Conservation (phyloP, 2,113 vertebrate species). For the Austrofundulus limnaeus region DNA sequence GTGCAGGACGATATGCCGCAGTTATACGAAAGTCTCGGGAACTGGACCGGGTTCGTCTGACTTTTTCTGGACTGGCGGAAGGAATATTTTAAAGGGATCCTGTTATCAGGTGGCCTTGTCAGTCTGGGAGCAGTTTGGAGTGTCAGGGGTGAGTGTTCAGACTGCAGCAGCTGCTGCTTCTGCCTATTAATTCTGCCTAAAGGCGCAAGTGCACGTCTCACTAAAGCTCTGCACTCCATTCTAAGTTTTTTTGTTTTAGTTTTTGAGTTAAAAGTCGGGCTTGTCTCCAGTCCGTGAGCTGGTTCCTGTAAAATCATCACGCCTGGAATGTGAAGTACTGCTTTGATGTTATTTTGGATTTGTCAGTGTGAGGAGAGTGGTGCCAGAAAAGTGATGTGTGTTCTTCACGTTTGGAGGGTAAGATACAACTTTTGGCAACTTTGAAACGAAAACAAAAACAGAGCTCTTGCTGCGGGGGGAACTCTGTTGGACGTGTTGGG, state of each 20-base stretch:
- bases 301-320: slow-evolving; percentile 42
- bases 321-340: slow-evolving; percentile 55
- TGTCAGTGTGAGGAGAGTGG: slow-evolving; percentile 35
- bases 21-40: slow-evolving; percentile 32
- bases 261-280: slow-evolving; percentile 39
- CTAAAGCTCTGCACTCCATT: not conserved
- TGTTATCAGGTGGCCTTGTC: slow-evolving; percentile 40
- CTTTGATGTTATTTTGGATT: slow-evolving; percentile 70
- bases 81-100: slow-evolving; percentile 31
- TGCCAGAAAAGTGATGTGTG: slow-evolving; percentile 44
- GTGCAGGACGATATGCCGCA: slow-evolving; percentile 50
- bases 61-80: slow-evolving; percentile 42
- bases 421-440: slow-evolving; percentile 45
- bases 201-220: not conserved
- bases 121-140: slow-evolving; percentile 32
- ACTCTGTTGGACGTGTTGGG: slow-evolving; percentile 1
- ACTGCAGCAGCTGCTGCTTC: slow-evolving; percentile 10
- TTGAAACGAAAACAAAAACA: slow-evolving; percentile 54
- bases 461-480: slow-evolving; percentile 13
- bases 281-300: slow-evolving; percentile 29
- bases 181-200: slow-evolving; percentile 12
- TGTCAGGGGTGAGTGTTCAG: slow-evolving; percentile 57
- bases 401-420: slow-evolving; percentile 16
- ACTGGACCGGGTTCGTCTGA: slow-evolving; percentile 18
- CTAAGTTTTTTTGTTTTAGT: slow-evolving; percentile 26